phyloP scores from a whole-genome alignment of 2,797 vertebrate genomes.

The Simalia tracyae region DNA sequence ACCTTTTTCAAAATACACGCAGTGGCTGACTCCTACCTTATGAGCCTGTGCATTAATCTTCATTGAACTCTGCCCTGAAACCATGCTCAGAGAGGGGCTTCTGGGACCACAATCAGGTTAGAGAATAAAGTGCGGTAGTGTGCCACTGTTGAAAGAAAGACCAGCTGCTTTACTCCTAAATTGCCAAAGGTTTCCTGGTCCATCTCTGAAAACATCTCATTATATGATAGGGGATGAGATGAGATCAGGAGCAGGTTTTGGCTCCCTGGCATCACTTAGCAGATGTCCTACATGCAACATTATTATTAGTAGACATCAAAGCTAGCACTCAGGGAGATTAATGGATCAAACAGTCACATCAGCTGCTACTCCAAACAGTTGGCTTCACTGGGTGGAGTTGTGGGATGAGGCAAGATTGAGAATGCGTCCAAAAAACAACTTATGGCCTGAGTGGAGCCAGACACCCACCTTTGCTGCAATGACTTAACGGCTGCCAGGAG shows the following conservation, averaged over 20 bases:
- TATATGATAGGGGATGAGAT: slow-evolving; percentile 5
- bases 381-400: background rate
- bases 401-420: background rate
- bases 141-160: background rate
- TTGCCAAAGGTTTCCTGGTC: background rate
- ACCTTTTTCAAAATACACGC: background rate
- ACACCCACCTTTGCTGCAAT: background rate
- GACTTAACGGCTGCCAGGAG: background rate
- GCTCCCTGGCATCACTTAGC: background rate
- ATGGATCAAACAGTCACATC: slow-evolving; percentile 18
- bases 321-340: slow-evolving; percentile 4
- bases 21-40: background rate
- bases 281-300: background rate
- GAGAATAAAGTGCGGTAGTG: too few relatives aligned
- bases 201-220: background rate
- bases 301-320: slow-evolving; percentile 31
- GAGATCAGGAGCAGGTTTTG: background rate
- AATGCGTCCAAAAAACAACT: background rate
- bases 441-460: background rate
- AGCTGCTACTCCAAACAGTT: slow-evolving; percentile 15
- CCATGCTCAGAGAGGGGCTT: background rate
- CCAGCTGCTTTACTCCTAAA: background rate
- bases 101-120: background rate
- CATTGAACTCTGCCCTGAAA: background rate
- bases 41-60: background rate